Percentiles rank a stretch among this genome's conserved stretches.
Evolutionary conservation across 2,888 invertebrate species (phyloP).

Genomic region (Ophioninae sp.): DNA sequence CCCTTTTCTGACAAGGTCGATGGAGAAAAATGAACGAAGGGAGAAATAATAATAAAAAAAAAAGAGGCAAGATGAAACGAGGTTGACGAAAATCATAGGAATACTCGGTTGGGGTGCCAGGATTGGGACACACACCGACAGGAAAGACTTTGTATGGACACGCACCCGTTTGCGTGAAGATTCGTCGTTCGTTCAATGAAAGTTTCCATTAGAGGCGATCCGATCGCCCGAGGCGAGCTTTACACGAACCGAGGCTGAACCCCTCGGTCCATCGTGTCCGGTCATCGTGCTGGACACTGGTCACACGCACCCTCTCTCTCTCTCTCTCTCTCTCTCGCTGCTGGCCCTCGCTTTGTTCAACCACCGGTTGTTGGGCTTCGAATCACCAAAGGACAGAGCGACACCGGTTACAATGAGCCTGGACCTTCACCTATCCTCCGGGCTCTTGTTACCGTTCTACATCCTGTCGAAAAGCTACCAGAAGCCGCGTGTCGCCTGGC

Average conservation of each 20-base stretch:
- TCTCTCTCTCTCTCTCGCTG: conserved; percentile 10
- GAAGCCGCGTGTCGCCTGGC: conserved; percentile 44
- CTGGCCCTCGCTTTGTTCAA: conserved; percentile 13
- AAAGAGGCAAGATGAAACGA: conserved; percentile 41
- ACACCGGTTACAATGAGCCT: conserved; percentile 48
- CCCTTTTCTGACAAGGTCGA: background rate
- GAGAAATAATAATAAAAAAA: conserved; percentile 37
- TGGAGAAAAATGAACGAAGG: conserved; percentile 27
- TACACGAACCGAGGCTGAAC: conserved; percentile 41
- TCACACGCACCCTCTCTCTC: conserved; percentile 30
- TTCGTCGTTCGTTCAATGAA: conserved; percentile 61
- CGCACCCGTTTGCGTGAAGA: conserved; percentile 52
- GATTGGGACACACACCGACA: conserved; percentile 50
- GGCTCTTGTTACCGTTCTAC: conserved; percentile 40
- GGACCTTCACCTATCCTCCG: conserved; percentile 49
- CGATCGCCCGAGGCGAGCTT: conserved; percentile 54
- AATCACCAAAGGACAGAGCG: conserved; percentile 32
- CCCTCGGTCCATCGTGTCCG: conserved; percentile 50
- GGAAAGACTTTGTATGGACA: conserved; percentile 6
- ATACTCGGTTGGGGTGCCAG: conserved; percentile 48
- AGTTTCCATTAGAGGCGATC: conserved; percentile 57
- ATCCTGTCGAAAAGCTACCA: conserved; percentile 42
- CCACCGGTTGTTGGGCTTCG: conserved; percentile 25
- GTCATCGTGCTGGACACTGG: conserved; percentile 54
- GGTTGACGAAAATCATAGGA: conserved; percentile 55